Base-by-base conservation (phyloP, 2,888 invertebrate genomes). In the Litoditis marina region DNA sequence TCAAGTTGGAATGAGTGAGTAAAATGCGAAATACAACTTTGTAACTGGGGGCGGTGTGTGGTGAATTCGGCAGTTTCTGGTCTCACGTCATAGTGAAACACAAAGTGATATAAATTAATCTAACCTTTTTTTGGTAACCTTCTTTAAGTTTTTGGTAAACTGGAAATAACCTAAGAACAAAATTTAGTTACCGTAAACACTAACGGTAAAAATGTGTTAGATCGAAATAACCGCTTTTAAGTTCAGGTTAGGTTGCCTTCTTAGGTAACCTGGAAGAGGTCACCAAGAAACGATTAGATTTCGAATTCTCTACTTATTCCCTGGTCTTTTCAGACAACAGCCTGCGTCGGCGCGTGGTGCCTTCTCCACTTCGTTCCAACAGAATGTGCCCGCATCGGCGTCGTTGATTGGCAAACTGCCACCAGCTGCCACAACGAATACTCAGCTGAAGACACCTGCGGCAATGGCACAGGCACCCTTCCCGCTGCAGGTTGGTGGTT, bases 311-410 rank as follows among this genome's bases (percentile, higher is more conserved):
- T n/a, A n/a, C n/a, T n/a, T n/a, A n/a, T n/a, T n/a, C n/a, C n/a
- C n/a, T n/a, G n/a, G n/a, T n/a, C n/a, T n/a, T n/a, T n/a, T n/a
- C n/a, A n/a, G n/a, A n/a, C n/a, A n/a, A n/a, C n/a, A n/a, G n/a
- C n/a, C n/a, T n/a, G n/a, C n/a, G n/a, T 59, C 59, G 7, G 59
- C 59, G 50, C 36, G 59, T 7, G 59, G 51, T 5, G 25, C 59
- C 6, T 22, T 58, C 22, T 13, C 13, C n/a, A 58, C 49, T n/a
- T 44, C 60, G 19, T 55, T 47, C 31, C 54, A 54, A 28, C 44
- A 44, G 19, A 25, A 34, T 1, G 61, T 61, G 25, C 61, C 61
- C n/a, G 55, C 30, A 7, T 62, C 62, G 34, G 56, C 62, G 8
- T 49, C 50, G 7, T 44, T 62, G n/a, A 44, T 62, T n/a, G 44